Base-by-base conservation (phyloP, 2,113 vertebrate genomes). In the Perca flavescens region DNA sequence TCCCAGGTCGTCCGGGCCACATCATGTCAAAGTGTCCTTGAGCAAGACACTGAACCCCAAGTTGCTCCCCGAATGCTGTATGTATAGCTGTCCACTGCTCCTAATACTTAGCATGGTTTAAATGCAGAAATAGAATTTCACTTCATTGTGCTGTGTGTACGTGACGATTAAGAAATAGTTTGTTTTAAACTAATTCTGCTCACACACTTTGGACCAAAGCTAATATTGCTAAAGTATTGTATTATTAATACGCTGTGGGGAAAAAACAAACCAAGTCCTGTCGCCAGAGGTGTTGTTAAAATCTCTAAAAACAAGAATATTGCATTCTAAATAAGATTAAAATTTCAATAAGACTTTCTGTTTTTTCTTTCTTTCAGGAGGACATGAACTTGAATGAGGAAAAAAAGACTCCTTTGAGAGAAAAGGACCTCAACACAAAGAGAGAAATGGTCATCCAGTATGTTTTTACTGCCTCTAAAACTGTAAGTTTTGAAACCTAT, bases 301-400 rank as follows among this genome's bases (percentile, higher is more conserved):
- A 58, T 21, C 14, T 25, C 28, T 25, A 40, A 31, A 60, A 34
- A 22, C 2, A 54, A 70, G 2, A 56, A 28, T 31, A 62, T 61
- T 70, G 16, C 22, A n/a, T 66, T 50, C 12, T 19, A 46, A 9
- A 46, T 65, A 10, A 25, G 12, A 56, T 77, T 50, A 8, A 21
- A 54, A 74, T 68, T 61, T n/a, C 13, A 61, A 15, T 16, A 46
- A 40, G 2, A 64, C 34, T 85, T 28, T 63, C 3, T 69, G 7
- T 70, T 15, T 62, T n/a, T 46, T 56, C 68, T 47, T 53, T 8
- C 89, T 91, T 89, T 21, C 92, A 99, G 98, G 98, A 99, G 95
- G 98, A 99, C 94, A 99, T 99, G 98, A 99, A 99, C 94, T 95
- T 99, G 94, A 99, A 97, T 92, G 98, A 99, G 93, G 98, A 99